Base-by-base conservation (phyloP, 2,888 invertebrate species). In the Dendrolimus houi region DNA sequence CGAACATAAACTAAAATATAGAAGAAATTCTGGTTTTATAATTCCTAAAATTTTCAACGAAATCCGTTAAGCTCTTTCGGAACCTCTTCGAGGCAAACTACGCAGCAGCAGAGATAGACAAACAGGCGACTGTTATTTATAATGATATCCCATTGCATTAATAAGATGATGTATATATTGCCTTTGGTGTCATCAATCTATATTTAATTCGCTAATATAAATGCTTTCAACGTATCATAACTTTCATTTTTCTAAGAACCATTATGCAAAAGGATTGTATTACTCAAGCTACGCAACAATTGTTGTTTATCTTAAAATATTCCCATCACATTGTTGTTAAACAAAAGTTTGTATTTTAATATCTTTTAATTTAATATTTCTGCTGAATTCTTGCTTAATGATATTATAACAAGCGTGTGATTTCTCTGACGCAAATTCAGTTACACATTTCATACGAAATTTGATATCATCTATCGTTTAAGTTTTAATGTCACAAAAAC, bases 231-330 rank as follows among this genome's bases (percentile, higher is more conserved):
- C 54, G 62, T 59, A 64, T 64, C 62, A 62, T 66, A 54, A 72
- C 76, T 76, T 76, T 76, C 77, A 69, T 77, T 77, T 76, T 64
- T 64, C 42, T 57, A 71, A 63, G 69, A 70, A 70, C 29, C 0
- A 29, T 69, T 72, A 68, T 64, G 64, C 65, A 62, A 65, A 29
- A 74, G 60, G 63, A 62, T 62, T 64, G 62, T 64, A 64, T 65
- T 66, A 59, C 64, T 59, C 55, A 56, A 47, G 52, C 58, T 56
- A 55, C 60, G 58, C 62, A 63, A 68, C 65, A 59, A 66, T 68
- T 62, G 65, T 60, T 61, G 59, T 63, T 62, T 52, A 57, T 53
- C 41, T 54, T 41, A 56, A 41, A 57, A 57, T 55, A 57, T 79
- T 82, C 79, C 67, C 77, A 81, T 68, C 59, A 69, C 74, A 72